These are phyloP conservation scores for Pectinophora gossypiella DNA, from an alignment of 1,140 invertebrate species.

Conservation along the genomic window DNA sequence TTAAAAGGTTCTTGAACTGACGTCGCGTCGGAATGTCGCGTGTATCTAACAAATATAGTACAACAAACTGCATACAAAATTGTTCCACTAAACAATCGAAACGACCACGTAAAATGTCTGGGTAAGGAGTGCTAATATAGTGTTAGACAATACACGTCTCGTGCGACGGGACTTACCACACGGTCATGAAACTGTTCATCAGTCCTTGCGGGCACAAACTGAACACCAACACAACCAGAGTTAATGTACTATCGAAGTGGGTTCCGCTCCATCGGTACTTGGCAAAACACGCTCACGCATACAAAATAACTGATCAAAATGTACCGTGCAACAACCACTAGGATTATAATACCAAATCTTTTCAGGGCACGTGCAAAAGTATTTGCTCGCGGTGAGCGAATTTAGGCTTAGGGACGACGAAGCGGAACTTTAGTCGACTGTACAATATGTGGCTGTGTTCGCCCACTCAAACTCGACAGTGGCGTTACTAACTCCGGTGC, in stretches of 20 bases:
- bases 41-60: too few species aligned
- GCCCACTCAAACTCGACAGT: constrained; percentile 27
- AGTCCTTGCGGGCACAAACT: constrained; percentile 90
- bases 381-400: too few species aligned
- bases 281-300: background rate
- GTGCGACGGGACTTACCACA: constrained; percentile 84
- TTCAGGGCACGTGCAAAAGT: too few species aligned
- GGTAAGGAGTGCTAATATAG: background rate
- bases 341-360: too few species aligned
- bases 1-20: too few species aligned
- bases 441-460: constrained; percentile 33
- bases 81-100: too few species aligned
- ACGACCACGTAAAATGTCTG: too few species aligned
- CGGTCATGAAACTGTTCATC: constrained; percentile 92
- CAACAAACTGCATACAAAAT: too few species aligned
- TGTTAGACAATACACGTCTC: constrained; percentile 10
- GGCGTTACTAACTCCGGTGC: constrained; percentile 38
- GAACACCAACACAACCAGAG: constrained; percentile 73
- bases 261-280: background rate
- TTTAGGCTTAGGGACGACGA: background rate
- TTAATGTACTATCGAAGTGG: constrained; percentile 20
- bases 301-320: background rate
- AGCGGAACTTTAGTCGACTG: constrained; percentile 1
- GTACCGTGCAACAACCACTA: too few species aligned
- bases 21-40: too few species aligned